Conservation (phyloP, 2,113 vertebrate genomes). For the Tachycineta bicolor region DNA sequence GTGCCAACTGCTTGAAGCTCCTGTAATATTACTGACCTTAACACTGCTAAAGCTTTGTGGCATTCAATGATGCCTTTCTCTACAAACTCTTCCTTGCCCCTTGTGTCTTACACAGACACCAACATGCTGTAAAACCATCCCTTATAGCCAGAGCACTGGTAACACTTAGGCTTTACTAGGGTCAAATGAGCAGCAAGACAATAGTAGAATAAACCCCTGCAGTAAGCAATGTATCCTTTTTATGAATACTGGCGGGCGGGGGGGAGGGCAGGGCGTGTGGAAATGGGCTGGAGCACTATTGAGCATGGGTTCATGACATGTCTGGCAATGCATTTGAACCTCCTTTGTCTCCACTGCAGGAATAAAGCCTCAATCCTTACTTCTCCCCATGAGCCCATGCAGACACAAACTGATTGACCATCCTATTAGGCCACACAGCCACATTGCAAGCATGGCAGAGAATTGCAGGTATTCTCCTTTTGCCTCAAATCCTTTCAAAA, state of each 20-base stretch:
- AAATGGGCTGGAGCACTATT: background rate
- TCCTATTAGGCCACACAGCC: background rate
- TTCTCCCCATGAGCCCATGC: background rate
- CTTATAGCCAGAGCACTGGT: background rate
- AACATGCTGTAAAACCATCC: background rate
- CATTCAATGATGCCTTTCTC: background rate
- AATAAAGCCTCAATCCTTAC: background rate
- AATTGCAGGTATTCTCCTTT: background rate
- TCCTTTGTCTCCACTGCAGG: background rate
- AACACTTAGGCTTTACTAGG: background rate
- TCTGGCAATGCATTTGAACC: background rate
- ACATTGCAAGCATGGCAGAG: background rate
- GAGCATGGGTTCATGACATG: background rate
- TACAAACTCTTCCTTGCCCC: background rate
- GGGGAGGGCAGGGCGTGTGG: too few species aligned
- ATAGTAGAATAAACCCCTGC: background rate
- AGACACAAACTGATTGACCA: background rate
- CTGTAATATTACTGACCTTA: background rate
- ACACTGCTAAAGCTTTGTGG: background rate
- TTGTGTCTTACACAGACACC: background rate
- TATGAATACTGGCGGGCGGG: background rate
- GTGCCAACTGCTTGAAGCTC: background rate
- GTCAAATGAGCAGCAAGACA: background rate
- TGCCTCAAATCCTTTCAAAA: conserved; percentile 10
- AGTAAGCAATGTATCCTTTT: background rate